Base-by-base conservation (phyloP, 1,140 invertebrate species). In the Pissodes strobi region DNA sequence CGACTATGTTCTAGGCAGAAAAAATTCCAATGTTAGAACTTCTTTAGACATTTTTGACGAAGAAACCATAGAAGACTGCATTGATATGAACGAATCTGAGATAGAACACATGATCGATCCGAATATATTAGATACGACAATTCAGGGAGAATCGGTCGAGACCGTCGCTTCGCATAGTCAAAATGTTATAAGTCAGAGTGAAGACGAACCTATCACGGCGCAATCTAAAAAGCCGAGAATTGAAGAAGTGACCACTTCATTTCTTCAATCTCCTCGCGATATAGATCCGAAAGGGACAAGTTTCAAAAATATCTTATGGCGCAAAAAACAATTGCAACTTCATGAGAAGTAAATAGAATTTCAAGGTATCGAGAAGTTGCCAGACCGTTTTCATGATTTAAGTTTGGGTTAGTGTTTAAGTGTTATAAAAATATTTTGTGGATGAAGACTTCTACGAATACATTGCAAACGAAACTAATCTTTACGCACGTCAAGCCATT, bases 31-130 rank as follows among this genome's bases (percentile, higher is more conserved):
- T n/a, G n/a, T n/a, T n/a, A n/a, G n/a, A n/a, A n/a, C n/a, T n/a
- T n/a, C n/a, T n/a, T n/a, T n/a, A n/a, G n/a, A n/a, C n/a, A n/a
- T n/a, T n/a, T 43, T 12, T 17, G 39, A 43, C 15, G 39, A 43
- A 17, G 39, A 43, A 43, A 43, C 39, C 15, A 43, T 43, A 10
- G 39, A 43, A 5, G 15, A 43, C n/a, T n/a, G n/a, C n/a, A n/a
- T n/a, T n/a, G n/a, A n/a, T n/a, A n/a, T n/a, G 15, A 43, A 34
- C 30, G 30, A 34, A 34, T 34, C 30, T 34, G 30, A 9, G 39
- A 43, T 43, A 17, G 39, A 43, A 43, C 5, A 43, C 6, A 43
- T 43, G 39, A 43, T 43, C 39, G 39, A 43, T n/a, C n/a, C n/a
- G n/a, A n/a, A n/a, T n/a, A n/a, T n/a, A n/a, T n/a, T n/a, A n/a